Conservation (phyloP, 2,113 vertebrate genomes). For the Paramisgurnus dabryanus region DNA sequence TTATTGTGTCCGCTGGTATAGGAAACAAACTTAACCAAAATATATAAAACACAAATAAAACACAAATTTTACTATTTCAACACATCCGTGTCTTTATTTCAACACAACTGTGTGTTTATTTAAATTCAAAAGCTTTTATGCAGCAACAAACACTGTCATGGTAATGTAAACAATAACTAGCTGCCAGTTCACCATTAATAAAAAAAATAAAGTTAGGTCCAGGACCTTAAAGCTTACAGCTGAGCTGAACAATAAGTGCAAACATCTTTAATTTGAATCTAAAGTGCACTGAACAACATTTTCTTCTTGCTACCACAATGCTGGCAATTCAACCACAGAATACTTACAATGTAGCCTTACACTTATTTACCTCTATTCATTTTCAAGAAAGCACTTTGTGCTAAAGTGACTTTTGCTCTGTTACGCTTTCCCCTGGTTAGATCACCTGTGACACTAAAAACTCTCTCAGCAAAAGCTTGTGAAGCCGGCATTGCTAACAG, state of each 20-base stretch:
- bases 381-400: slow-evolving; percentile 40
- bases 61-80: too few species aligned
- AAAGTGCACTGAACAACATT: background rate
- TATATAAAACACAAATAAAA: too few species aligned
- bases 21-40: too few species aligned
- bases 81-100: background rate
- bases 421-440: slow-evolving; percentile 38
- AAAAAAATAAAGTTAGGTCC: slow-evolving; percentile 4
- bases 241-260: slow-evolving; percentile 1
- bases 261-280: background rate
- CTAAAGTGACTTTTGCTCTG: slow-evolving; percentile 38
- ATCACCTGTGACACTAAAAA: slow-evolving; percentile 48
- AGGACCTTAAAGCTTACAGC: slow-evolving; percentile 4
- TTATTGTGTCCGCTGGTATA: too few species aligned
- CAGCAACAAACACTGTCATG: background rate
- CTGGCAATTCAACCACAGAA: slow-evolving; percentile 5
- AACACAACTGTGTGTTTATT: slow-evolving; percentile 8
- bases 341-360: background rate
- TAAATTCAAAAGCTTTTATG: background rate
- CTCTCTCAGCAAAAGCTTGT: background rate
- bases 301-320: slow-evolving; percentile 3
- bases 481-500: too few species aligned
- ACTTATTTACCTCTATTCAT: slow-evolving; percentile 17
- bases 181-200: background rate
- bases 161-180: background rate